phyloP scores from a whole-genome alignment of 1,140 invertebrate species.

The Ericerus pela region DNA sequence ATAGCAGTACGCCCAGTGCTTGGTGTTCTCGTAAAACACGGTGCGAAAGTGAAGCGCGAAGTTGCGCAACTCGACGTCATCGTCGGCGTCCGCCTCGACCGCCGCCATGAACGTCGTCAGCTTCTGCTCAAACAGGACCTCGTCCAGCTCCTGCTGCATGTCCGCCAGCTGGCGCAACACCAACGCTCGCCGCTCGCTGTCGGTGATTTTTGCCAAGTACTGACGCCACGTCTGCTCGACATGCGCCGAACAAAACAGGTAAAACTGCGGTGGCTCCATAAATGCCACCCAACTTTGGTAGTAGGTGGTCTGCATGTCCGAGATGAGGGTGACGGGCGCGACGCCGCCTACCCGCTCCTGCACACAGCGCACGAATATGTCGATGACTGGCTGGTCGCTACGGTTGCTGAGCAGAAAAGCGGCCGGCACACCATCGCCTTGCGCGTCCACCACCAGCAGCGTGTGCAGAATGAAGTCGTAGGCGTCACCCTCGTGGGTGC shows the following conservation, averaged over 20 bases:
- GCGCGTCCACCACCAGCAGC: not conserved
- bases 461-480: not conserved
- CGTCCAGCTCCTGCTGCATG: not conserved
- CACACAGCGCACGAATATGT: not conserved
- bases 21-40: not conserved
- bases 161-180: not conserved
- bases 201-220: not conserved
- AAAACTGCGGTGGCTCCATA: not conserved
- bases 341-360: not conserved
- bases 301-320: not conserved
- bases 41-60: not conserved
- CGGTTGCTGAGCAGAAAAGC: conserved; percentile 1
- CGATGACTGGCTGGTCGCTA: not conserved
- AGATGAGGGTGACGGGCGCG: not conserved
- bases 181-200: not conserved
- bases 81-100: too few species aligned
- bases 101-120: not conserved
- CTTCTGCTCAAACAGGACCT: not conserved
- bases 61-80: not conserved
- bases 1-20: not conserved
- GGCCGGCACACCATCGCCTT: not conserved
- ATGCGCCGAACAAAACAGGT: not conserved
- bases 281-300: not conserved
- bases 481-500: not conserved
- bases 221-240: not conserved